Conservation (phyloP, 2,797 vertebrate species). For the Lacerta bilineata region DNA sequence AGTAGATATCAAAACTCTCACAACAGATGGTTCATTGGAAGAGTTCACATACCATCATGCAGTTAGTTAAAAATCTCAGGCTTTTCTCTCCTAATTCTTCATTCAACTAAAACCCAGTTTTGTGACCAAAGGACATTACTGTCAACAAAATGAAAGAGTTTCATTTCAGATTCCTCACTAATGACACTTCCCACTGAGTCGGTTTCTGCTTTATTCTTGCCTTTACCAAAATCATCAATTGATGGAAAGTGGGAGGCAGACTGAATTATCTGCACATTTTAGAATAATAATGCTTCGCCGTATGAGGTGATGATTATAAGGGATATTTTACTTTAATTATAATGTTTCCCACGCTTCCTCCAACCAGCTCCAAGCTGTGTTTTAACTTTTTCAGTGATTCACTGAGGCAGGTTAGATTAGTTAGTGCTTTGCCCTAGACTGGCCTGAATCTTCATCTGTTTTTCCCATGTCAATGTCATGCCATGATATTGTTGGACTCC, state of each 20-base stretch:
- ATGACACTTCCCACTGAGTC: slow-evolving; percentile 21
- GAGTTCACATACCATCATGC: slow-evolving; percentile 23
- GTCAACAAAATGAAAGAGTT: slow-evolving; percentile 42
- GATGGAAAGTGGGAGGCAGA: slow-evolving; percentile 11
- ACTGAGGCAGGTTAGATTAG: neutral
- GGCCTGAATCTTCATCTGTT: neutral
- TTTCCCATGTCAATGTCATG: too few species aligned
- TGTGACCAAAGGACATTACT: slow-evolving; percentile 15
- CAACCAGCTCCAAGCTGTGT: neutral
- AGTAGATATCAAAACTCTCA: slow-evolving; percentile 14
- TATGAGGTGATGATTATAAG: neutral
- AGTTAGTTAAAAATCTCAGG: slow-evolving; percentile 3
- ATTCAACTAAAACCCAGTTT: slow-evolving; percentile 17
- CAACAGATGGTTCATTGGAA: neutral
- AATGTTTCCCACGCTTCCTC: neutral
- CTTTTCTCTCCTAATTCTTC: slow-evolving; percentile 27
- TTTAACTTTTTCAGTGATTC: neutral
- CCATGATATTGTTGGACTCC: too few species aligned
- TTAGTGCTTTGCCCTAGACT: neutral
- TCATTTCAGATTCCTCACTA: slow-evolving; percentile 48
- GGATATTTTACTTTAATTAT: neutral
- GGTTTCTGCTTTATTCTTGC: slow-evolving; percentile 27
- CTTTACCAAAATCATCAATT: slow-evolving; percentile 11
- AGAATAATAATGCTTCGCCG: neutral
- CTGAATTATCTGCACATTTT: slow-evolving; percentile 42